Evolutionary conservation across 2,797 vertebrate species (phyloP).

Genomic region (Glyptemys insculpta): DNA sequence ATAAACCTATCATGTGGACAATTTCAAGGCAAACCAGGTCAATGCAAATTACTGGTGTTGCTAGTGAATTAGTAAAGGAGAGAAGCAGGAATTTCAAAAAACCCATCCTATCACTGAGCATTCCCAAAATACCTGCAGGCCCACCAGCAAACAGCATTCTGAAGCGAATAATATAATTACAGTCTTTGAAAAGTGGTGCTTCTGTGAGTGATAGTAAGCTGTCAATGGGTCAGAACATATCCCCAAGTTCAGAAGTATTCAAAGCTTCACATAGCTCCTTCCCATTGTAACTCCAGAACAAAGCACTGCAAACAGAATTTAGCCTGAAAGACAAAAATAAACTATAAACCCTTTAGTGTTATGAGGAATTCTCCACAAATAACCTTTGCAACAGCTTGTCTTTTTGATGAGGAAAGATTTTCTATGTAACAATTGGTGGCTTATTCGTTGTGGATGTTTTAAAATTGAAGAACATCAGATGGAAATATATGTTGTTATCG

Average conservation of each 20-base stretch:
- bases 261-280: neutral
- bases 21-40: neutral
- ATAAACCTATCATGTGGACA: neutral
- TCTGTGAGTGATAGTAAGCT: neutral
- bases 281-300: neutral
- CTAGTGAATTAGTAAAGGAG: neutral
- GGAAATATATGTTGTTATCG: neutral
- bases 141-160: neutral
- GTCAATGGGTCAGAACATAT: neutral
- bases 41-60: neutral
- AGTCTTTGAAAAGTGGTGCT: neutral
- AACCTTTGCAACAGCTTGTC: neutral
- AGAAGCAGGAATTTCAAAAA: neutral
- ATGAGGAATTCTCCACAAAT: neutral
- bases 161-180: neutral
- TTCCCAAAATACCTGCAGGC: neutral
- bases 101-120: neutral
- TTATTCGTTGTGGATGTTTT: neutral
- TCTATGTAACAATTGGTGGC: accelerated
- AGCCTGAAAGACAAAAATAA: neutral
- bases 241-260: neutral
- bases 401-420: neutral
- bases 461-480: neutral
- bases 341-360: neutral
- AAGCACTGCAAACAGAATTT: neutral